These are phyloP conservation scores for Drosophila pegasa DNA, from an alignment of 2,888 invertebrate genomes.

Conservation along the genomic window DNA sequence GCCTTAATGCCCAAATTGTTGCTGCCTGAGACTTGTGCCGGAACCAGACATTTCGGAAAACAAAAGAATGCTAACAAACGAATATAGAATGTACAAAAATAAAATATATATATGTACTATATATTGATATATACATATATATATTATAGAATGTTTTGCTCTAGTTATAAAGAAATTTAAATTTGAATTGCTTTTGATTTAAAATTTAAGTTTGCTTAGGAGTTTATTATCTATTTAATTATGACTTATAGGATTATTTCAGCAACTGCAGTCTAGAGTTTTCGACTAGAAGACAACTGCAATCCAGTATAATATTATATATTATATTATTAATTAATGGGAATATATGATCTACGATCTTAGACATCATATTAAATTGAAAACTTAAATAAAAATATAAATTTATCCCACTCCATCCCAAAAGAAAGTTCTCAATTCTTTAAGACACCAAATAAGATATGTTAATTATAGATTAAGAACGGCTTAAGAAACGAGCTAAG, in stretches of 20 bases:
- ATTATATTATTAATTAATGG: too few relatives aligned
- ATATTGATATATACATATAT: too few relatives aligned
- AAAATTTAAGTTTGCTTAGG: too few relatives aligned
- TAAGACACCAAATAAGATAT: neutral
- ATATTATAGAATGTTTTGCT: neutral
- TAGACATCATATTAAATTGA: too few relatives aligned
- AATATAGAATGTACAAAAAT: neutral
- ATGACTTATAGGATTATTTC: neutral
- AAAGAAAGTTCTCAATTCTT: neutral
- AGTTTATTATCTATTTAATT: too few relatives aligned
- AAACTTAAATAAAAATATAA: neutral
- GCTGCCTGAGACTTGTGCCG: constrained; percentile 4
- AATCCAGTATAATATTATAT: too few relatives aligned
- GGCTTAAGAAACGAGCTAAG: neutral
- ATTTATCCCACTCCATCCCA: neutral
- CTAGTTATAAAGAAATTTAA: too few relatives aligned
- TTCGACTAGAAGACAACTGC: neutral
- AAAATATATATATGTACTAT: neutral
- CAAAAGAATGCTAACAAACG: constrained; percentile 1
- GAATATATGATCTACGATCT: too few relatives aligned
- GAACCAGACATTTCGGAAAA: constrained; percentile 1
- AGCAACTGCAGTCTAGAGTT: neutral
- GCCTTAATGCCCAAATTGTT: constrained; percentile 8
- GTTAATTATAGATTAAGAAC: neutral
- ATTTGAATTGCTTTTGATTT: too few relatives aligned